These are phyloP conservation scores for Timema cristinae DNA, from an alignment of 2,888 invertebrate genomes.

Conservation along the genomic window DNA sequence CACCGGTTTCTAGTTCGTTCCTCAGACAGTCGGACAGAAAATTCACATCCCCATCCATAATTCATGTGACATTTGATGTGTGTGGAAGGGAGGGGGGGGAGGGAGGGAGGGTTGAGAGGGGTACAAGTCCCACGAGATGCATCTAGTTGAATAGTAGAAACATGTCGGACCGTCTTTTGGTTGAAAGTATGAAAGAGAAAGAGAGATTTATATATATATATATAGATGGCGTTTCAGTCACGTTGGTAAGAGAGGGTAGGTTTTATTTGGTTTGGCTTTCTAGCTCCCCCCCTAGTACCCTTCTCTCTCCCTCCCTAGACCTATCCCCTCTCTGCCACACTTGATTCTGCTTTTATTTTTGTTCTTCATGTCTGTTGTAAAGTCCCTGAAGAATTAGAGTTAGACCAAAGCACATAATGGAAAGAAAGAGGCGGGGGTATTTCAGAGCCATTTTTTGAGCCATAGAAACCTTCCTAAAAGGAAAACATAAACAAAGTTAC, in stretches of 20 bases:
- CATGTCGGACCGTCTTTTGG: not conserved
- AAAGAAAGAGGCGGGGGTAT: no score
- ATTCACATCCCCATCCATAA: not conserved
- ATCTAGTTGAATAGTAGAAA: not conserved
- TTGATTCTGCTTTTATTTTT: no score
- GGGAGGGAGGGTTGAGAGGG: no score
- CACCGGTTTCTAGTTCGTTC: no score
- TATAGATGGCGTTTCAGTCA: not conserved
- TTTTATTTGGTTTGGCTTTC: conserved; percentile 12
- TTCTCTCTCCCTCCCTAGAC: not conserved
- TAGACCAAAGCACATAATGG: no score
- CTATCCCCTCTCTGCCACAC: not conserved
- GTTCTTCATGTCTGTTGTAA: not conserved
- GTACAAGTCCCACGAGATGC: not conserved
- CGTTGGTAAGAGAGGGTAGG: not conserved
- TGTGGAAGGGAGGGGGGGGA: no score
- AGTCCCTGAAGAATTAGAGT: conserved; percentile 11
- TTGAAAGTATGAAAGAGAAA: not conserved
- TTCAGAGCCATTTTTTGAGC: no score
- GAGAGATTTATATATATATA: not conserved
- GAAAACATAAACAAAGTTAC: no score
- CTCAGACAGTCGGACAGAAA: no score
- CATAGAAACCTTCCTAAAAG: no score
- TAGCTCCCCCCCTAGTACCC: not conserved
- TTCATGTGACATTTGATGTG: conserved; percentile 13